Conservation (phyloP, 2,888 invertebrate genomes). For the Caenorhabditis afra region DNA sequence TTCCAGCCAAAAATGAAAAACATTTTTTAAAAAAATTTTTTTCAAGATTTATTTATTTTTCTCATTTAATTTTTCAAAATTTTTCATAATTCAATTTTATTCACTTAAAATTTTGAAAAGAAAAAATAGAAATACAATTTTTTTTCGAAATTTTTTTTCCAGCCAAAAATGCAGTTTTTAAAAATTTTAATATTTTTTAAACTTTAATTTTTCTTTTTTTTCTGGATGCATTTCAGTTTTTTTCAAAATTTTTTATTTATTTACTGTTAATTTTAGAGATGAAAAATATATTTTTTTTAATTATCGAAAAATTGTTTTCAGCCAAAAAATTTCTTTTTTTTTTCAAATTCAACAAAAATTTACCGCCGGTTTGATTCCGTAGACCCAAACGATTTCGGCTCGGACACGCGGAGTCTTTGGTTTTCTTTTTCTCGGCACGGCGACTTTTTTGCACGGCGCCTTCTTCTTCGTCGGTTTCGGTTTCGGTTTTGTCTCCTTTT, state of each 20-base stretch:
- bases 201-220: background rate
- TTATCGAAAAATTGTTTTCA: background rate
- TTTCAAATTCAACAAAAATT: too few relatives aligned
- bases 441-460: too few relatives aligned
- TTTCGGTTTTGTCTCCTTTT: too few relatives aligned
- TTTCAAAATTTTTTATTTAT: too few relatives aligned
- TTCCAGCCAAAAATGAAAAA: too few relatives aligned
- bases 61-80: background rate
- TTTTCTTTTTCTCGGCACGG: too few relatives aligned
- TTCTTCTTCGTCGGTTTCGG: too few relatives aligned
- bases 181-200: background rate
- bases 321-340: background rate
- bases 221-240: too few relatives aligned
- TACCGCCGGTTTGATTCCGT: too few relatives aligned
- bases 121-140: background rate
- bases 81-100: background rate
- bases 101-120: constrained; percentile 1
- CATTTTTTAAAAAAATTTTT: constrained; percentile 2
- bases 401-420: too few relatives aligned
- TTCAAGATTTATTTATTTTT: background rate
- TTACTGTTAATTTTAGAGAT: background rate
- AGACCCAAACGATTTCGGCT: too few relatives aligned
- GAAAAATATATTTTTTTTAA: background rate
- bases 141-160: background rate
- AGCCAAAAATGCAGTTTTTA: background rate